Evolutionary conservation across 2,797 vertebrate species (phyloP).

Genomic region (Merluccius polli): DNA sequence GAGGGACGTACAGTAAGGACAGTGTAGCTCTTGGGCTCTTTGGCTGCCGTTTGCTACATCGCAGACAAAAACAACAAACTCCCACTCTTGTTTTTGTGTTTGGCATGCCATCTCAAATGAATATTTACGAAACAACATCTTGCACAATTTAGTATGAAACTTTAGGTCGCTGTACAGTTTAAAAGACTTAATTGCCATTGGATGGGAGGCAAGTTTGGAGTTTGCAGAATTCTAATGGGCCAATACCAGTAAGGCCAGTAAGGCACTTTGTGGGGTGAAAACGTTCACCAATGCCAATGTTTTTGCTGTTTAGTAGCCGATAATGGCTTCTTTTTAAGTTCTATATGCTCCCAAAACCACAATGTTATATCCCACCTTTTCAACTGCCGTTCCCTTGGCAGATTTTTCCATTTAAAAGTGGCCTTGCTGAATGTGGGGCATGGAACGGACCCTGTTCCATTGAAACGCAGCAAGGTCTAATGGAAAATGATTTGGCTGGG

Average conservation of each 20-base stretch:
- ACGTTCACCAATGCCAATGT: not conserved
- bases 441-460: constrained; percentile 39
- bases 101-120: no score
- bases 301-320: constrained; percentile 42
- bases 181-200: no score
- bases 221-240: no score
- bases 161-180: no score
- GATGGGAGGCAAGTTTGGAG: no score
- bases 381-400: constrained; percentile 40
- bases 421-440: constrained; percentile 24
- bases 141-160: no score
- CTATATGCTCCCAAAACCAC: constrained; percentile 51
- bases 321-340: constrained; percentile 52
- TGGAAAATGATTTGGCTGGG: constrained; percentile 48
- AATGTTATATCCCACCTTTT: constrained; percentile 39
- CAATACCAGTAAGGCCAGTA: no score
- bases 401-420: constrained; percentile 37
- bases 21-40: constrained; percentile 2
- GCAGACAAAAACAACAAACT: no score
- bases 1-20: constrained; percentile 7
- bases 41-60: constrained; percentile 41
- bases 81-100: no score
- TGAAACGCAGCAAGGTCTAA: constrained; percentile 24
- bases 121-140: no score
- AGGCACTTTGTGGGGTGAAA: not conserved